Conservation (phyloP, 1,140 invertebrate genomes). For the Neomicropteryx cornuta region DNA sequence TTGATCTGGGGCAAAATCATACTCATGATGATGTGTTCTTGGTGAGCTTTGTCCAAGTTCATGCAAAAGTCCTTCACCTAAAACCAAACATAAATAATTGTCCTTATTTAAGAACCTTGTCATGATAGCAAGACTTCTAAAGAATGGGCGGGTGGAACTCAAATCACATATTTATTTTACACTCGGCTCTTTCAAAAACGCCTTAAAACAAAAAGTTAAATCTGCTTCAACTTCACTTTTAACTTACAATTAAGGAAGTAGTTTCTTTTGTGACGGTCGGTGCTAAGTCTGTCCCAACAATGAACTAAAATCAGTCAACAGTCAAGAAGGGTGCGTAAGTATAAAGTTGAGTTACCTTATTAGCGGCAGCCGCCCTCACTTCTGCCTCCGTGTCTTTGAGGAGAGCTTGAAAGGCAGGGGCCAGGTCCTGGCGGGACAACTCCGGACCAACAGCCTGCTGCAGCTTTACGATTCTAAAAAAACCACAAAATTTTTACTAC, state of each 20-base stretch:
- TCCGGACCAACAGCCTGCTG: slow-evolving; percentile 95
- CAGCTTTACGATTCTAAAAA: slow-evolving; percentile 47
- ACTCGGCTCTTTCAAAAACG: slow-evolving; percentile 6
- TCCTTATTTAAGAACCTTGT: neutral
- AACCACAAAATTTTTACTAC: neutral
- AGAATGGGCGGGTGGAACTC: neutral
- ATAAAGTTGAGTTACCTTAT: slow-evolving; percentile 53
- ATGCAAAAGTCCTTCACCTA: slow-evolving; percentile 89
- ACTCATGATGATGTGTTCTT: slow-evolving; percentile 93
- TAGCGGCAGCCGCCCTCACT: slow-evolving; percentile 92
- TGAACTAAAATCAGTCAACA: neutral
- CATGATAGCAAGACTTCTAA: neutral
- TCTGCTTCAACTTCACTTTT: neutral
- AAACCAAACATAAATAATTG: slow-evolving; percentile 11
- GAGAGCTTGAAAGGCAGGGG: slow-evolving; percentile 86
- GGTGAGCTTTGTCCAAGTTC: slow-evolving; percentile 79
- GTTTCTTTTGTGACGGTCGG: neutral
- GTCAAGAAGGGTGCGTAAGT: neutral
- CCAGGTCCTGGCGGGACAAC: slow-evolving; percentile 89
- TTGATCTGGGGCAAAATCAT: slow-evolving; percentile 97
- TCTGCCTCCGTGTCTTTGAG: slow-evolving; percentile 98
- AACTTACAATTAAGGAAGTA: neutral
- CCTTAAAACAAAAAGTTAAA: neutral
- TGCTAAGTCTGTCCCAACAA: neutral
- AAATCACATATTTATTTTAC: neutral